Evolutionary conservation across 2,113 vertebrate species (phyloP).

Genomic region (Xiphophorus couchianus): DNA sequence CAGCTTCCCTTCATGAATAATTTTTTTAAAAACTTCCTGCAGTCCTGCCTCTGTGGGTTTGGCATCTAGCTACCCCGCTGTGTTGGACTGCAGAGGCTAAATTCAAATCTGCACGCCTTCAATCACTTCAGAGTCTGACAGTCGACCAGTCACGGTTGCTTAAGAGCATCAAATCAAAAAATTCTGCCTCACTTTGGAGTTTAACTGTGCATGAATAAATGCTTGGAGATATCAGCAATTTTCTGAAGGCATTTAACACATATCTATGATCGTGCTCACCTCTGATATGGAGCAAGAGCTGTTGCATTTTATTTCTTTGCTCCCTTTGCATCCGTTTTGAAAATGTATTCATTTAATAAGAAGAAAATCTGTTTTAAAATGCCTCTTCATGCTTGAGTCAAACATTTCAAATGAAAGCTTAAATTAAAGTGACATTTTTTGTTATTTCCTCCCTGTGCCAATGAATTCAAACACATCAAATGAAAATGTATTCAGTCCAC

Average conservation of each 20-base stretch:
- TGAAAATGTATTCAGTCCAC: neutral
- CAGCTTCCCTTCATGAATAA: constrained; percentile 19
- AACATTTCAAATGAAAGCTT: neutral
- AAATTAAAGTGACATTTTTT: neutral
- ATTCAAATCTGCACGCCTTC: constrained; percentile 34
- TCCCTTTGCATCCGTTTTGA: neutral
- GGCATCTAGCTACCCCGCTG: constrained; percentile 21
- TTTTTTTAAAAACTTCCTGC: constrained; percentile 15
- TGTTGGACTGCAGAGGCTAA: constrained; percentile 18
- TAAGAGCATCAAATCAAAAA: constrained; percentile 27
- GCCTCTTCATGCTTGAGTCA: neutral
- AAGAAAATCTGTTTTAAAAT: neutral
- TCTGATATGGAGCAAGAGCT: neutral
- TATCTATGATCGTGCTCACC: neutral
- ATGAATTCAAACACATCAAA: neutral
- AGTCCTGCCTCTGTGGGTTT: constrained; percentile 6
- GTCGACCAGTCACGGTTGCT: constrained; percentile 44
- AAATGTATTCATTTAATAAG: neutral
- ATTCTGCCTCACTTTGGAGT: constrained; percentile 32
- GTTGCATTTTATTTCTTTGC: neutral
- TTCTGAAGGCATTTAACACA: constrained; percentile 6
- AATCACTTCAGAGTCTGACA: constrained; percentile 37
- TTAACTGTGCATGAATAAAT: constrained; percentile 31
- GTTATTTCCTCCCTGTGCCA: neutral
- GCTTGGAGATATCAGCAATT: neutral